Base-by-base conservation (phyloP, 1,140 invertebrate species). In the Papilio dardanus region DNA sequence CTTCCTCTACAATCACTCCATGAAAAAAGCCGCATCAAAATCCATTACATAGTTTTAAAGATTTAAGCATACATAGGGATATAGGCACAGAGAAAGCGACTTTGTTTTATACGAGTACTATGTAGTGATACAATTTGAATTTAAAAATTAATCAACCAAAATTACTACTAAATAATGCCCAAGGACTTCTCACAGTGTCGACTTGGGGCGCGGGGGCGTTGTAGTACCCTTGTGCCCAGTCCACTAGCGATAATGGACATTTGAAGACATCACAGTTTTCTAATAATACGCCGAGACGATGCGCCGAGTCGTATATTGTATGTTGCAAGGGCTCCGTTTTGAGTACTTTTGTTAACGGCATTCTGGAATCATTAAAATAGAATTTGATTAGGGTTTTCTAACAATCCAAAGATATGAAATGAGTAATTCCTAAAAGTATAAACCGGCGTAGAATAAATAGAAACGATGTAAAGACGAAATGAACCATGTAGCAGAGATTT, bases 201-300 rank as follows among this genome's bases (percentile, higher is more conserved):
- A 87, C 24, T 14, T 79, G 80, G 0, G 90, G 84, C 0, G 90
- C 83, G 1, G 91, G 88, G 16, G 93, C 92, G 79, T 95, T 95
- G 85, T 96, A 96, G 88, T 95, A 95, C 28, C 96, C 96, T 78
- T 96, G 93, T 21, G 95, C 96, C 90, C 96, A 94, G 90, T 97
- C 96, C 71, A 97, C 94, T 75, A 97, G 87, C 10, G 96, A 97
- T 75, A 97, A 94, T n/a, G 95, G 94, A 86, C 96, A 97, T 62
- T 94, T 88, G 86, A 95, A 97, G 75, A 94, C 92, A 14, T 93
- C 88, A 81, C 96, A 97, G 69, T 95, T 92, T 35, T 88, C 86
- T 84, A 91, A 79, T 84, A 89, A 84, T 85, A 83, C 78, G 82
- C 96, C 87, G 0, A 94, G 93, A 83, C 92, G 93, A 76, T 96